Conservation (phyloP, 2,113 vertebrate species). For the Callipepla californica region DNA sequence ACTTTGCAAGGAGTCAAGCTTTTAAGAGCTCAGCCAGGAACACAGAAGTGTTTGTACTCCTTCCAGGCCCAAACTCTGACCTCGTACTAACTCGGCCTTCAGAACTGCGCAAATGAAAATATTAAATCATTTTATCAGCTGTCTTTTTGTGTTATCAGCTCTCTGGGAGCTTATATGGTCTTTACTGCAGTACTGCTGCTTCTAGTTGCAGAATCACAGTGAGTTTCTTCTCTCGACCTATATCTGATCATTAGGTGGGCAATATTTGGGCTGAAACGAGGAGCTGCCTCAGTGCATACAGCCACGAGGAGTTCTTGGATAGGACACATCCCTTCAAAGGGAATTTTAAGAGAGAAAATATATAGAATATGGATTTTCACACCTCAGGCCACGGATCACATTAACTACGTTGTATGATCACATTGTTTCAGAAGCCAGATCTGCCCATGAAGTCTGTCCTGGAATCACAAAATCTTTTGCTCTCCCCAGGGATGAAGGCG, state of each 20-base stretch:
- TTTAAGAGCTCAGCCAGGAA: neutral
- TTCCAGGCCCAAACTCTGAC: neutral
- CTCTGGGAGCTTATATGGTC: neutral
- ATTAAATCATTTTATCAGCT: neutral
- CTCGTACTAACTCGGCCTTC: constrained; percentile 1
- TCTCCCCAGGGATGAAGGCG: neutral
- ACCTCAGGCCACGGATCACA: neutral
- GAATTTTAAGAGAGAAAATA: neutral
- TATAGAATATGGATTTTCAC: neutral
- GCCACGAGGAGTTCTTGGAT: neutral
- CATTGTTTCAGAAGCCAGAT: neutral
- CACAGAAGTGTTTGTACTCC: neutral
- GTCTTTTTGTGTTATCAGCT: neutral
- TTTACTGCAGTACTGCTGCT: neutral
- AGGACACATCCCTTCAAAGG: neutral
- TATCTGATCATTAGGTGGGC: neutral
- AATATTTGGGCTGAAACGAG: neutral
- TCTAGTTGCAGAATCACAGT: neutral
- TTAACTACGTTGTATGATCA: neutral
- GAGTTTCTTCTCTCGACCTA: neutral
- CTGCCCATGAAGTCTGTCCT: neutral
- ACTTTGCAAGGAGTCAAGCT: neutral
- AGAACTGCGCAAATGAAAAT: neutral
- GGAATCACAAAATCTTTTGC: neutral
- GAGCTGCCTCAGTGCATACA: neutral